These are phyloP conservation scores for Erethizon dorsatum DNA, from an alignment of 2,797 vertebrate genomes.

Conservation along the genomic window DNA sequence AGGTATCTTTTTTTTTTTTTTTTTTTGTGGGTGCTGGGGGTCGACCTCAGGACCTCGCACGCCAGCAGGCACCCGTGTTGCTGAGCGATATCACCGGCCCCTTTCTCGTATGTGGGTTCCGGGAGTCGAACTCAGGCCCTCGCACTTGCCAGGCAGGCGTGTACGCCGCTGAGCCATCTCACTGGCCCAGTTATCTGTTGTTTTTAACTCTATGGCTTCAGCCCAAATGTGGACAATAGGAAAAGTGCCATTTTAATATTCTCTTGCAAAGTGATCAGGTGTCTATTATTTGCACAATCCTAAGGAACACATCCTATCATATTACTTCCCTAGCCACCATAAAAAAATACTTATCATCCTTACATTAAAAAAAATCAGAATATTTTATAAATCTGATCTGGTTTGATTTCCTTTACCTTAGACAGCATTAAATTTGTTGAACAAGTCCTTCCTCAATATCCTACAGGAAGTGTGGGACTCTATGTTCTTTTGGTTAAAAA, in stretches of 20 bases:
- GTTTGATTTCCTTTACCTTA: conserved; percentile 56
- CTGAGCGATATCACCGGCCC: no score
- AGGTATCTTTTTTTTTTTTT: no score
- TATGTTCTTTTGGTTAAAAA: conserved; percentile 44
- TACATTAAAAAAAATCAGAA: conserved; percentile 58
- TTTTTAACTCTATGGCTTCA: neutral
- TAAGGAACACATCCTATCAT: conserved; percentile 12
- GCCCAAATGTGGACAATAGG: neutral
- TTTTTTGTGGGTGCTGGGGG: no score
- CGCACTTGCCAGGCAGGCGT: no score
- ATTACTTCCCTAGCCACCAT: neutral
- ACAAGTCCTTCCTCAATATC: conserved; percentile 48
- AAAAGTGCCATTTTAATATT: conserved; percentile 65
- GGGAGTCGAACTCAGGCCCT: no score
- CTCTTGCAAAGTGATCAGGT: conserved; percentile 28
- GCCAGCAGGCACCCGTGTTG: no score
- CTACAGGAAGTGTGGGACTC: neutral
- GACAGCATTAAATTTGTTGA: conserved; percentile 24
- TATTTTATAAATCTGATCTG: conserved; percentile 56
- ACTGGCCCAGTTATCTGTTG: no score
- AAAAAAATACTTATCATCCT: conserved; percentile 30
- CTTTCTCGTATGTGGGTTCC: no score
- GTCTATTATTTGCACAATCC: conserved; percentile 61
- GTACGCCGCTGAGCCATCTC: no score
- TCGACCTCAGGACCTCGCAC: no score